Base-by-base conservation (phyloP, 2,888 invertebrate species). In the Plagiodera versicolora region DNA sequence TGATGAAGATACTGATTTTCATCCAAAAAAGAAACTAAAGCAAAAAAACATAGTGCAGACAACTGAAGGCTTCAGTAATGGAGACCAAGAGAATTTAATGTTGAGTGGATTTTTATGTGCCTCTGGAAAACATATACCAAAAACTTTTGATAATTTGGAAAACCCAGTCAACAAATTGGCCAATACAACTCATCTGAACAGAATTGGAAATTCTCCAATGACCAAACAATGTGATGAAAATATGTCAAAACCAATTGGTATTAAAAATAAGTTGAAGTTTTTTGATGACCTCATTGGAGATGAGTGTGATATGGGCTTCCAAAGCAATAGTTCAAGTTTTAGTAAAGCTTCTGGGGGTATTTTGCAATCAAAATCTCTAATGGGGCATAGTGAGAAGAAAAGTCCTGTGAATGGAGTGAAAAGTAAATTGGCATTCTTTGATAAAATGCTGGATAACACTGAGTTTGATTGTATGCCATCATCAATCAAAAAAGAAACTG, bases 91-190 rank as follows among this genome's bases (percentile, higher is more conserved):
- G n/a, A 14, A 49, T 14, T 6, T n/a, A 20, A 49, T 32, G 32
- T 32, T 32, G 10, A 20, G 35, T 17, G 57, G 54, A 39, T 65
- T 61, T 45, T 47, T 56, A 2, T 58, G 54, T 44, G 64, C 58
- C 18, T 64, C 58, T 0, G 61, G 61, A 11, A 63, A 63, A 45
- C 17, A 35, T 14, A 51, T 63, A 19, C 9, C 19, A 44, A 20
- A 52, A 45, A 39, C 55, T 3, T n/a, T 52, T 20, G 17, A 77
- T 62, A 72, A 77, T 20, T 66, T 81, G 47, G 70, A 67, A 5
- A 77, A 72, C 67, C 78, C 75, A 24, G 77, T 66, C 63, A 66
- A 71, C 14, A n/a, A 39, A 39, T 39, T 14, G n/a, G 11, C 14
- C 14, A 39, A 39, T 14, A 10, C n/a, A 39, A 39, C 4, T 39